Percentiles rank a stretch among this genome's conserved stretches.
phyloP scores from a whole-genome alignment of 2,797 vertebrate genomes.

The Cuniculus paca region DNA sequence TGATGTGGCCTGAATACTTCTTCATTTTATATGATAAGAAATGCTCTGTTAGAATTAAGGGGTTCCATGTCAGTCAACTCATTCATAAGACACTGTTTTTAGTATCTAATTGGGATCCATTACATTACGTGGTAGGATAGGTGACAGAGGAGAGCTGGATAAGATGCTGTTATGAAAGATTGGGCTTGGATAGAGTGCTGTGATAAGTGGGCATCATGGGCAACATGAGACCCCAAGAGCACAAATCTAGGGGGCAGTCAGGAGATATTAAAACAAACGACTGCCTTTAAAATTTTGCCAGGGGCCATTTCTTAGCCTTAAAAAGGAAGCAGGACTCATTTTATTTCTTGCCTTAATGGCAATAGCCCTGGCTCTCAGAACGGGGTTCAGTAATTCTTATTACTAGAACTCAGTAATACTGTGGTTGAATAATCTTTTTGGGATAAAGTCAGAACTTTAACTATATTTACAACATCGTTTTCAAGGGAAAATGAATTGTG shows the following conservation, averaged over 20 bases:
- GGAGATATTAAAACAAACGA: not conserved
- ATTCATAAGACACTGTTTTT: not conserved
- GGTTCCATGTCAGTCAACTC: not conserved
- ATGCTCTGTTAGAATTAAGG: constrained; percentile 5
- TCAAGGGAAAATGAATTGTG: constrained; percentile 56
- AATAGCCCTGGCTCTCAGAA: not conserved
- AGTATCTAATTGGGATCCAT: not conserved
- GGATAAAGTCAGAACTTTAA: not conserved
- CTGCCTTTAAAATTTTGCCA: not conserved
- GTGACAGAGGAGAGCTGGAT: not conserved
- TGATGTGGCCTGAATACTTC: not conserved
- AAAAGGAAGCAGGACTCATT: not conserved
- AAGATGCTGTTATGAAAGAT: not conserved
- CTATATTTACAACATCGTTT: constrained; percentile 14
- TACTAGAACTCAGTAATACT: constrained; percentile 23
- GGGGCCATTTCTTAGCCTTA: not conserved
- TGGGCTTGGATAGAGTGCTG: not conserved
- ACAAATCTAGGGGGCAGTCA: not conserved
- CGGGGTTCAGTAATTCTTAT: not conserved
- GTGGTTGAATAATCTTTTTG: not conserved
- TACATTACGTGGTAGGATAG: not conserved
- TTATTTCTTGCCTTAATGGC: not conserved
- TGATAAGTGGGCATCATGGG: not conserved
- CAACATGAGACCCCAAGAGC: not conserved
- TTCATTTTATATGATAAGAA: constrained; percentile 32